Base-by-base conservation (phyloP, 1,140 invertebrate genomes). In the Dufourea novaeangliae region DNA sequence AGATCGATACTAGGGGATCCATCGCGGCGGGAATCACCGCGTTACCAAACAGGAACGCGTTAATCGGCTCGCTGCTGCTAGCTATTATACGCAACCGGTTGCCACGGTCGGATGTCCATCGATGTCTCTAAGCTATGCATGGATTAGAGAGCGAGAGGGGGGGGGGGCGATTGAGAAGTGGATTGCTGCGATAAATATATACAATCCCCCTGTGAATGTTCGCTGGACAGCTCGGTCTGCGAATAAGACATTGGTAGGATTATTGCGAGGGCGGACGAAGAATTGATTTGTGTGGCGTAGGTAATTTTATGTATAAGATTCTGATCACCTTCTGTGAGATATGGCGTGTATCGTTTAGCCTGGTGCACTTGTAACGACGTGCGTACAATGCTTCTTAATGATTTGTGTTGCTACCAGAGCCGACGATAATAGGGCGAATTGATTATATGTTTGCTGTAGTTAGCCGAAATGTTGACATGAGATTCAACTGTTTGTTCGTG, bases 1-100 rank as follows among this genome's bases (percentile, higher is more conserved):
- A 80, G 78, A 80, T 86, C 85, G 73, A 86, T 81, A 71, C 39
- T 73, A 61, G 54, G 3, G 1, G 70, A 78, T 75, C 73, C 8
- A 25, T 12, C 32, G 57, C 7, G 46, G 32, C 22, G n/a, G 68
- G 50, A 8, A 70, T 29, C 50, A 54, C 39, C 32, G 64, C 59
- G 29, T 46, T 34, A 22, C 17, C 27, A n/a, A 14, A 2, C n/a
- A 14, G 46, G 12, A 22, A 12, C 25, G 50, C 46, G 71, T 56
- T 56, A 56, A 66, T 73, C 59, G 59, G 22, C 46, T 44, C 37
- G 39, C 27, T 52, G 44, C 59, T 32, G 25, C 44, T n/a, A 11
- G n/a, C 34, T 34, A 66, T n/a, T n/a, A n/a, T n/a, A 14, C 4
- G 22, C 57, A 52, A 39, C 61, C 61, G 32, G 46, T 54, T 52